These are phyloP conservation scores for Amniataba percoides DNA, from an alignment of 2,797 vertebrate genomes.

Conservation along the genomic window DNA sequence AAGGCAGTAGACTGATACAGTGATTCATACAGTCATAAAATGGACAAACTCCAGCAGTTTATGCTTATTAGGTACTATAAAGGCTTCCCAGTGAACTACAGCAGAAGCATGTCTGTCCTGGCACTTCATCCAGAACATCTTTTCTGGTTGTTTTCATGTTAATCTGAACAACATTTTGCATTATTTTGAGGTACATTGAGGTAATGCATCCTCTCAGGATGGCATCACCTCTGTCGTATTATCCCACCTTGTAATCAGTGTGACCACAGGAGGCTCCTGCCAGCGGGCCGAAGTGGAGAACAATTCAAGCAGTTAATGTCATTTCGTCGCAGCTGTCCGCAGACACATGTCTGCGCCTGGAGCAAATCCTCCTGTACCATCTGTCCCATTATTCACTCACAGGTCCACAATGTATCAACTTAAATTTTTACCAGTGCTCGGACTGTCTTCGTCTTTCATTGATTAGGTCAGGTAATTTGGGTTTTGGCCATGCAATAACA, in stretches of 20 bases:
- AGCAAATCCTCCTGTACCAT: conserved; percentile 29
- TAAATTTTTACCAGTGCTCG: conserved; percentile 30
- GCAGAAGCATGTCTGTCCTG: background rate
- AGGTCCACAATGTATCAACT: conserved; percentile 33
- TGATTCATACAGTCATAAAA: conserved; percentile 10
- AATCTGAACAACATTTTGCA: conserved; percentile 5
- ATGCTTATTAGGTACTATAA: background rate
- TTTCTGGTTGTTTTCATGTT: conserved; percentile 2
- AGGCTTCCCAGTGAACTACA: background rate
- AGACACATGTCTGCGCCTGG: conserved; percentile 37
- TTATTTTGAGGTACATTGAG: conserved; percentile 29
- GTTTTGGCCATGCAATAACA: background rate
- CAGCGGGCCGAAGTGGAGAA: conserved; percentile 17
- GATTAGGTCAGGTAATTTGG: conserved; percentile 16
- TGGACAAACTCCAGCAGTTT: background rate
- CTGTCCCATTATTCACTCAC: conserved; percentile 30
- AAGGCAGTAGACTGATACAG: background rate
- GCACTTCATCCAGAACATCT: conserved; percentile 1
- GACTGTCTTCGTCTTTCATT: conserved; percentile 2
- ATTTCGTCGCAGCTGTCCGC: conserved; percentile 33
- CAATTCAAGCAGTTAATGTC: conserved; percentile 39
- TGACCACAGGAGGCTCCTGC: conserved; percentile 10
- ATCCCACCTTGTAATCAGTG: conserved; percentile 50
- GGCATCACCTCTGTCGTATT: conserved; percentile 34
- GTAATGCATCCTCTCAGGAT: conserved; percentile 30